Evolutionary conservation across 2,888 invertebrate genomes (phyloP).

Genomic region (Phania funesta): DNA sequence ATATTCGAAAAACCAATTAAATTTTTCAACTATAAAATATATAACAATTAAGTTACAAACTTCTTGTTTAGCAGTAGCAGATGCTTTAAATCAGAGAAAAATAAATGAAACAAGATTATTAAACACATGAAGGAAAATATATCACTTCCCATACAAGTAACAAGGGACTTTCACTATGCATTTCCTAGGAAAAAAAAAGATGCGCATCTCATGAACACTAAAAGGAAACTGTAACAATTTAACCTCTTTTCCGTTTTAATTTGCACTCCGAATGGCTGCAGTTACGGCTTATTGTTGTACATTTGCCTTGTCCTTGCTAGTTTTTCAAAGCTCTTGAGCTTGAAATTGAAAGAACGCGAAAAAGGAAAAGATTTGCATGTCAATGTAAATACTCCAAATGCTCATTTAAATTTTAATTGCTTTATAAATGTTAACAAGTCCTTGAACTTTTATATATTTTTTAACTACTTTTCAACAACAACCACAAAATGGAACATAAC

Average conservation of each 20-base stretch:
- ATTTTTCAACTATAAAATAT: too few species aligned
- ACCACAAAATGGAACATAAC: slow-evolving; percentile 64
- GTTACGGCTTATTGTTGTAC: slow-evolving; percentile 35
- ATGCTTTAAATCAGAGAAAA: too few species aligned
- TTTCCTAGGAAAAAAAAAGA: too few species aligned
- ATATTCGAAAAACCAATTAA: too few species aligned
- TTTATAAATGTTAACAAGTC: slow-evolving; percentile 78
- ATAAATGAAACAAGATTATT: slow-evolving; percentile 16
- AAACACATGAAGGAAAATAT: not conserved
- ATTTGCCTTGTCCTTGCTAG: slow-evolving; percentile 24
- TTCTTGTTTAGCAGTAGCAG: too few species aligned
- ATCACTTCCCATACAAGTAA: slow-evolving; percentile 7
- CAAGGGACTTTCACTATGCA: slow-evolving; percentile 6
- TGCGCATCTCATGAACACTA: slow-evolving; percentile 8
- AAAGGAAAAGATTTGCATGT: slow-evolving; percentile 9
- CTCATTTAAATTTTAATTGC: slow-evolving; percentile 79
- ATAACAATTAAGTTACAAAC: too few species aligned
- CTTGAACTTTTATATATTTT: slow-evolving; percentile 73
- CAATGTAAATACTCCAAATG: slow-evolving; percentile 69
- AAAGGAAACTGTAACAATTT: slow-evolving; percentile 39
- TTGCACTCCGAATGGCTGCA: slow-evolving; percentile 1
- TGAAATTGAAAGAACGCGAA: slow-evolving; percentile 57
- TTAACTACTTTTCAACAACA: slow-evolving; percentile 40
- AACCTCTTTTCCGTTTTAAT: not conserved
- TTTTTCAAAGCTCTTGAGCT: slow-evolving; percentile 37